Percentiles rank a stretch among this genome's conserved stretches.
Conservation (phyloP, 1,140 invertebrate genomes). For the Calliphora vicina region DNA sequence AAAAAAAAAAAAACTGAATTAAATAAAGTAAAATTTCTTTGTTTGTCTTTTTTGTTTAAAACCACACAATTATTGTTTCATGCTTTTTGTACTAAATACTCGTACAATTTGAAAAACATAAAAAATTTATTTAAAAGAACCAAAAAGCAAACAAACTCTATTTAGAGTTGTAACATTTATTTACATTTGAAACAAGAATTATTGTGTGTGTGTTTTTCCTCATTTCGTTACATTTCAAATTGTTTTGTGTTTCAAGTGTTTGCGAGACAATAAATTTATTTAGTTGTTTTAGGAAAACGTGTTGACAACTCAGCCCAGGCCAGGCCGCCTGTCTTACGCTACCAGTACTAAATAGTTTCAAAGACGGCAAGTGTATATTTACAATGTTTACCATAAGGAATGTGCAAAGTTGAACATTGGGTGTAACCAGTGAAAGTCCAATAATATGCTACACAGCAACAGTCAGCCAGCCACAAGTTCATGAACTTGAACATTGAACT, state of each 20-base stretch:
- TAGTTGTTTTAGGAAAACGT: neutral
- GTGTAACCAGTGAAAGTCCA: neutral
- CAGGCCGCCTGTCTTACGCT: neutral
- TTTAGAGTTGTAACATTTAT: neutral
- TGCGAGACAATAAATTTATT: neutral
- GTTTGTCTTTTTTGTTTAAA: neutral
- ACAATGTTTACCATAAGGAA: neutral
- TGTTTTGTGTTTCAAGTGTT: neutral
- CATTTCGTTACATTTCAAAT: neutral
- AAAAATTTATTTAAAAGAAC: neutral
- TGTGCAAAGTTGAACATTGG: neutral
- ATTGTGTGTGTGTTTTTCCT: neutral
- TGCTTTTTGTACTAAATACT: too few species aligned
- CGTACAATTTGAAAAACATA: neutral
- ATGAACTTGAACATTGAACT: slow-evolving; percentile 1
- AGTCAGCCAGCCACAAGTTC: neutral
- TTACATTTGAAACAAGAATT: neutral
- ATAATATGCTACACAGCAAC: neutral
- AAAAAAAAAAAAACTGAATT: too few species aligned
- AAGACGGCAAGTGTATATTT: neutral
- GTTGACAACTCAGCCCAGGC: neutral
- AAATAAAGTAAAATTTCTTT: neutral
- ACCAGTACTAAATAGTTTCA: too few species aligned
- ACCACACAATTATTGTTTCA: neutral
- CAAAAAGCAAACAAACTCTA: neutral